Evolutionary conservation across 1,140 invertebrate genomes (phyloP).

Genomic region (Cyrtorhinus lividipennis): DNA sequence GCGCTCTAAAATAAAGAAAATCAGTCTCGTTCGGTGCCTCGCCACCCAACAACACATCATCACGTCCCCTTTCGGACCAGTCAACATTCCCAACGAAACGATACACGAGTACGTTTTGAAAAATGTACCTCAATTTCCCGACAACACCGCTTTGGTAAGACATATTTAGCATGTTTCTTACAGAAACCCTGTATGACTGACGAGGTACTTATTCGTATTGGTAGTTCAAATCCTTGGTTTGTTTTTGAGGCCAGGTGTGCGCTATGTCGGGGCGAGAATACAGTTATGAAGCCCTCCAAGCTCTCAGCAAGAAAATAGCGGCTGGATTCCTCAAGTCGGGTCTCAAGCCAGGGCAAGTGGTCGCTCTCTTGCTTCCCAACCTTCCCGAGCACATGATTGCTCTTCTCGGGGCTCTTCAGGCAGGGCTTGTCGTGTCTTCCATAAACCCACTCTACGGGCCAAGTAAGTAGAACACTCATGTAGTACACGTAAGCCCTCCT

Average conservation of each 20-base stretch:
- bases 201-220: too few relatives aligned
- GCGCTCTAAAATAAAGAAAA: not conserved
- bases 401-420: conserved; percentile 46
- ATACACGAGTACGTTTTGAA: conserved; percentile 50
- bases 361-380: conserved; percentile 59
- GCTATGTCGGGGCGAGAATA: conserved; percentile 51
- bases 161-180: conserved; percentile 19
- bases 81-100: conserved; percentile 36
- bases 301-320: conserved; percentile 45
- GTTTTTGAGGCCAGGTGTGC: conserved; percentile 41
- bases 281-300: conserved; percentile 49
- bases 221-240: too few relatives aligned
- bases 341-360: conserved; percentile 48
- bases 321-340: conserved; percentile 48
- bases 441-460: conserved; percentile 67
- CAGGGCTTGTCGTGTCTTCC: conserved; percentile 55
- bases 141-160: conserved; percentile 43
- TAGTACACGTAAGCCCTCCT: too few relatives aligned
- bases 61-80: conserved; percentile 32
- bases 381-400: conserved; percentile 57
- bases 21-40: not conserved
- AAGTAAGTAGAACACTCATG: too few relatives aligned
- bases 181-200: too few relatives aligned
- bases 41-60: conserved; percentile 9
- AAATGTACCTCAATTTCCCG: conserved; percentile 41